Conservation (phyloP, 2,888 invertebrate species). For the Ernsta delagoae region DNA sequence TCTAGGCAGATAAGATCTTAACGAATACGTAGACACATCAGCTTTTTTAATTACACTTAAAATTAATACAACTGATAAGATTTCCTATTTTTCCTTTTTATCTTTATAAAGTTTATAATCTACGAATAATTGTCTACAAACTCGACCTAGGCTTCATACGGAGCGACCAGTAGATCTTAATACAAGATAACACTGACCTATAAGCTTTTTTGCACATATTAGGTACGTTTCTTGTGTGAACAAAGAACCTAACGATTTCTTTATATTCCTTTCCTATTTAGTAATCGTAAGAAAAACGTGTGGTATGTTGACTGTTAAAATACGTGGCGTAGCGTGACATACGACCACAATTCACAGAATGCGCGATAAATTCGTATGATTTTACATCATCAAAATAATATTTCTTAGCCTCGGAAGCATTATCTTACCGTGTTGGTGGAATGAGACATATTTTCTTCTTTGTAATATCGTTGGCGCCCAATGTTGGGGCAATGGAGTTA, state of each 20-base stretch:
- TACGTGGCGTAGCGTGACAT: too few relatives aligned
- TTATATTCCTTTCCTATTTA: neutral
- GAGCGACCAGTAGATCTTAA: conserved; percentile 1
- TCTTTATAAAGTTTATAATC: conserved; percentile 1
- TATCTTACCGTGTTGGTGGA: too few relatives aligned
- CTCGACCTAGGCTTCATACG: neutral
- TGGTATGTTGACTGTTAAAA: neutral
- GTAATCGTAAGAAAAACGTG: neutral
- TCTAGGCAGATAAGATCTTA: neutral
- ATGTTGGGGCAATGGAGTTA: too few relatives aligned
- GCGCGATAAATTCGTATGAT: neutral
- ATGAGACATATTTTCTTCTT: too few relatives aligned
- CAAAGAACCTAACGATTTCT: neutral
- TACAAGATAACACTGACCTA: conserved; percentile 1
- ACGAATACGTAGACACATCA: neutral
- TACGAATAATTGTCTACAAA: neutral
- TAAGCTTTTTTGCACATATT: conserved; percentile 2
- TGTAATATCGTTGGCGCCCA: too few relatives aligned
- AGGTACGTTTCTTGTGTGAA: neutral
- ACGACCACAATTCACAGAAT: neutral
- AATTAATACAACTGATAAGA: neutral
- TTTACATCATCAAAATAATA: neutral
- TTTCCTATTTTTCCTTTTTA: neutral
- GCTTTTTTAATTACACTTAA: neutral
- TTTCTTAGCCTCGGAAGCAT: too few relatives aligned